Conservation (phyloP, 2,113 vertebrate genomes). For the Vulpes lagopus region DNA sequence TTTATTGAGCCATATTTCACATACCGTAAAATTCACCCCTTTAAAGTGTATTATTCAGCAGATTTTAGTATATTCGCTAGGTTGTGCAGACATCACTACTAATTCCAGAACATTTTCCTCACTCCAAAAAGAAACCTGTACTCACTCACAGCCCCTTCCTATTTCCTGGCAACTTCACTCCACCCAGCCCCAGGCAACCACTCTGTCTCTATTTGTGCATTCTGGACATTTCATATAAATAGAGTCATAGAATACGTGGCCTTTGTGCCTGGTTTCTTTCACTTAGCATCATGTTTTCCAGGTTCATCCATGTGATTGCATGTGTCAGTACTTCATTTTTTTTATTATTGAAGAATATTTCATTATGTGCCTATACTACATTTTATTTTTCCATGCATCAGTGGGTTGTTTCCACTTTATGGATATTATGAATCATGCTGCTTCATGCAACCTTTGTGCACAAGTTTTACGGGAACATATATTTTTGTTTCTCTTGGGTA, state of each 20-base stretch:
- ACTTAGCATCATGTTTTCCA: not conserved
- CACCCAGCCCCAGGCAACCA: not conserved
- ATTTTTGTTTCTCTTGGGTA: constrained; percentile 59
- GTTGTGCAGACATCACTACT: constrained; percentile 12
- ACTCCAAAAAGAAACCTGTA: not conserved
- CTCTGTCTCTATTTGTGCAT: not conserved
- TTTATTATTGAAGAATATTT: not conserved
- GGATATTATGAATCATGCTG: not conserved
- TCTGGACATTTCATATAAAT: constrained; percentile 31
- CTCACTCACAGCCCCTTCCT: not conserved
- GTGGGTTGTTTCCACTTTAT: constrained; percentile 23
- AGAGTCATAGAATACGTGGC: not conserved
- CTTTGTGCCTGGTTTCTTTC: constrained; percentile 1
- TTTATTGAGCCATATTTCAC: constrained; percentile 49
- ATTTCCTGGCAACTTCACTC: not conserved
- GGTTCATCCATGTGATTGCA: not conserved
- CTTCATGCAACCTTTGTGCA: not conserved
- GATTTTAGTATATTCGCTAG: constrained; percentile 13
- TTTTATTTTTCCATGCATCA: not conserved
- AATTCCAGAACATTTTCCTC: constrained; percentile 51
- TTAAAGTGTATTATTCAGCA: not conserved
- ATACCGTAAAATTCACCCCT: constrained; percentile 13
- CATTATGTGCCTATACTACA: not conserved
- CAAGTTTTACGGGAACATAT: not conserved
- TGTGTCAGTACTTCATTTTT: not conserved